These are phyloP conservation scores for Barbus barbus DNA, from an alignment of 2,113 vertebrate genomes.

Conservation along the genomic window DNA sequence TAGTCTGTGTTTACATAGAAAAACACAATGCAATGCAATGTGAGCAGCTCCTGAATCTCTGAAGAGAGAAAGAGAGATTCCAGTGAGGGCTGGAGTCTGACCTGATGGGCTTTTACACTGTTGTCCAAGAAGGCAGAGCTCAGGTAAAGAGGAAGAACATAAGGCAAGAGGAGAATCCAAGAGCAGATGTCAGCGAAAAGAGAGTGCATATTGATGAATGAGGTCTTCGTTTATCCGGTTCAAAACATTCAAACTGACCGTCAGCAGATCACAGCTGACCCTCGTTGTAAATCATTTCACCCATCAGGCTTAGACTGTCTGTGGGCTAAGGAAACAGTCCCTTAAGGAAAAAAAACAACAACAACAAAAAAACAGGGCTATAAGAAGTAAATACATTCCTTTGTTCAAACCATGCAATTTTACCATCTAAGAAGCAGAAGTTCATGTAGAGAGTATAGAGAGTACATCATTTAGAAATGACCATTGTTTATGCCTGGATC, in stretches of 20 bases:
- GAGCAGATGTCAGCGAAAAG: slow-evolving; percentile 6
- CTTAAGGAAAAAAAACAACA: neutral
- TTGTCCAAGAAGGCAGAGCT: slow-evolving; percentile 6
- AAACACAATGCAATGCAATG: no score
- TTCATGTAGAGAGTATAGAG: neutral
- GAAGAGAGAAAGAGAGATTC: neutral
- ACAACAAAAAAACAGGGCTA: neutral
- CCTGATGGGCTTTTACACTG: neutral
- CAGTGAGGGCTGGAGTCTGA: neutral
- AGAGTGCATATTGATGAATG: neutral
- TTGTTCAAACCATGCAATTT: neutral
- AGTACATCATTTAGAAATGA: neutral
- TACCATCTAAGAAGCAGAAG: neutral
- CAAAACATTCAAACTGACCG: neutral
- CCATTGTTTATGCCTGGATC: neutral
- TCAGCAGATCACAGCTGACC: neutral
- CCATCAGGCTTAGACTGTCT: neutral
- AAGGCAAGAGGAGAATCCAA: neutral
- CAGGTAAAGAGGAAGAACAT: neutral
- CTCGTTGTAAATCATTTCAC: neutral
- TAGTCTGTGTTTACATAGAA: no score
- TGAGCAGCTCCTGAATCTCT: neutral
- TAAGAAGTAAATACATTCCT: neutral
- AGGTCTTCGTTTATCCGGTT: neutral
- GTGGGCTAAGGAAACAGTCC: neutral